Evolutionary conservation across 2,888 invertebrate species (phyloP), one percentile per base, ranked within the genome.

Genomic region (Homarus gammarus): DNA sequence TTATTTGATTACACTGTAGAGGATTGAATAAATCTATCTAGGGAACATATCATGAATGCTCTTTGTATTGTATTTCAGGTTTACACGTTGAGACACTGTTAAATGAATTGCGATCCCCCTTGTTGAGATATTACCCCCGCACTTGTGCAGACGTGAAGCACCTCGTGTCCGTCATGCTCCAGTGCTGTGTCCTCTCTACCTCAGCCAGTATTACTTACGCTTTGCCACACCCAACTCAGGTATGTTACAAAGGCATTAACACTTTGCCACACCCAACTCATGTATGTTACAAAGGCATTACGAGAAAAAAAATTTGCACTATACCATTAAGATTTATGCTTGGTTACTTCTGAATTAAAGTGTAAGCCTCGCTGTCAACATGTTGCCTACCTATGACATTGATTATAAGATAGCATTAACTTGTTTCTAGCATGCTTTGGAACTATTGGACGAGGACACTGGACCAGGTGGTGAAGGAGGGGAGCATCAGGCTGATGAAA

Each of bases 161-260:
- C 36, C 84, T 89, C n/a, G 89, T 89, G 56, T 89, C 89, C n/a
- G 89, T 89, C 27, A 78, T 89, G 89, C 70, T 89, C 3, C 83
- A 84, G 64, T 89, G 89, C 78, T 89, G 89, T 44, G 79, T 84
- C 15, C 68, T 89, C 38, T 68, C 89, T 27, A 36, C 64, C 8
- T 82, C 83, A 1, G 49, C 82, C 31, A 49, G 44, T 18, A 40
- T 83, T 33, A 82, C 82, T 27, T 82, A 83, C 44, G 27, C 73
- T 40, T 64, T 79, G 18, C 70, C 68, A 68, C 87, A 82, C 44
- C 64, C 79, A n/a, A 31, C 82, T 40, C 87, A 87, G 82, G 87
- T 83, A 40, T 51, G 75, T 31, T 38, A n/a, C n/a, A n/a, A n/a
- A n/a, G n/a, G n/a, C n/a, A n/a, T n/a, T n/a, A n/a, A n/a, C n/a